Percentiles rank a stretch among this genome's conserved stretches.
Conservation (phyloP, 2,797 vertebrate genomes). For the Clamator glandarius region DNA sequence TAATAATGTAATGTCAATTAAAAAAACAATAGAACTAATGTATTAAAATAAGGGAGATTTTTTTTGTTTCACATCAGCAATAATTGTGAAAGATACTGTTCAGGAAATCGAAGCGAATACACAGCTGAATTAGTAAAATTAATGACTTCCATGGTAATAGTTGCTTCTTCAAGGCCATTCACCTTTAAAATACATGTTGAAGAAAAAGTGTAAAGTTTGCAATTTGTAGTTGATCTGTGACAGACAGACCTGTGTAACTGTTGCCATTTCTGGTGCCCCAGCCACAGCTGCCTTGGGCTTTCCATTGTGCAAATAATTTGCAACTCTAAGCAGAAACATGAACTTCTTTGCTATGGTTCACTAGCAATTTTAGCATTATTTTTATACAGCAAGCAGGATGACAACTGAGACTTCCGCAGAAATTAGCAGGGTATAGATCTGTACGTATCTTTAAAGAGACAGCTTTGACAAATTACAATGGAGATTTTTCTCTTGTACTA, state of each 20-base stretch:
- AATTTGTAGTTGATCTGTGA: background rate
- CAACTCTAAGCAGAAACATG: conserved; percentile 60
- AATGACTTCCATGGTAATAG: background rate
- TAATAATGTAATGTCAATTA: background rate
- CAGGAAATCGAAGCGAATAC: background rate
- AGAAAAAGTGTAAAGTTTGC: background rate
- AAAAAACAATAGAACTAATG: background rate
- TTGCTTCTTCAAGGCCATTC: background rate
- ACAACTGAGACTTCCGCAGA: background rate
- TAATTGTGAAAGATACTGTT: background rate
- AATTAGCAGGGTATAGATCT: background rate
- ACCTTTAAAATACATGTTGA: background rate
- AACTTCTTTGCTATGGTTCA: conserved; percentile 63
- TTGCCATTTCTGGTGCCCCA: background rate
- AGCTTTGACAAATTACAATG: background rate
- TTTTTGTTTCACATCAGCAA: background rate
- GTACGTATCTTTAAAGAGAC: background rate
- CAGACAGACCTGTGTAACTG: background rate
- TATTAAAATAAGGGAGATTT: background rate
- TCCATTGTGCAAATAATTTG: conserved; percentile 39
- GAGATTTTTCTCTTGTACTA: background rate
- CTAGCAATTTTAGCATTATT: conserved; percentile 56
- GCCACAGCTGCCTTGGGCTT: conserved; percentile 16
- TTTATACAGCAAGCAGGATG: conserved; percentile 46
- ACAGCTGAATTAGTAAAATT: background rate